Base-by-base conservation (phyloP, 2,797 vertebrate species). In the Atherinosoma microstoma region DNA sequence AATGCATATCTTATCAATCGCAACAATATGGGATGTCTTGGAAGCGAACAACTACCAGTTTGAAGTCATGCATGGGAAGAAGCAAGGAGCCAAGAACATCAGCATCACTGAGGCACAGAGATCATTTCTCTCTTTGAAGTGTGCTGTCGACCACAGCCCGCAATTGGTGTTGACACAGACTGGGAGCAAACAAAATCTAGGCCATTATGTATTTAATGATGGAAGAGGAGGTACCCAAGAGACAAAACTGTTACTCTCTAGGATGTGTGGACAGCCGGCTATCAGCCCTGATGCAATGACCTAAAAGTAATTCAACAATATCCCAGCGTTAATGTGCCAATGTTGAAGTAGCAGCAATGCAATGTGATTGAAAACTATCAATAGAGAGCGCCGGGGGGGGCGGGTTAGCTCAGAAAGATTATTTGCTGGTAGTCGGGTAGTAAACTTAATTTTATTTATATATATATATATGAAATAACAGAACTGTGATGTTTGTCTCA, bases 181-280 rank as follows among this genome's bases (percentile, higher is more conserved):
- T 76, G 57, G 67, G 68, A 83, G 78, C 86, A 91, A 91, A 90
- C 79, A 86, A 64, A 92, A 84, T 85, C 81, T 79, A 78, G 86
- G 78, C 80, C 80, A 80, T 92, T 91, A 89, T 89, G 74, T 85
- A 79, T 86, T 91, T 87, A 88, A 90, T 88, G 81, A 87, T 73
- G 76, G 71, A 84, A 68, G 67, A 82, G 84, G 71, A 79, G 57
- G 58, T 64, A 69, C 59, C 73, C 60, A 57, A 61, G 68, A 82
- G 70, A 80, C 65, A 56, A 54, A 54, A 84, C 64, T 65, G 73
- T 64, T 71, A 65, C 69, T 72, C 73, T 60, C 51, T n/a, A 27
- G 42, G 35, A 59, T 81, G 38, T 78, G 62, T 61, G 82, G 76
- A 72, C 69, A 76, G 59, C 57, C 69, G 16, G 45, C 67, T 76